Base-by-base conservation (phyloP, 1,140 invertebrate species). In the Drosophila rufa region DNA sequence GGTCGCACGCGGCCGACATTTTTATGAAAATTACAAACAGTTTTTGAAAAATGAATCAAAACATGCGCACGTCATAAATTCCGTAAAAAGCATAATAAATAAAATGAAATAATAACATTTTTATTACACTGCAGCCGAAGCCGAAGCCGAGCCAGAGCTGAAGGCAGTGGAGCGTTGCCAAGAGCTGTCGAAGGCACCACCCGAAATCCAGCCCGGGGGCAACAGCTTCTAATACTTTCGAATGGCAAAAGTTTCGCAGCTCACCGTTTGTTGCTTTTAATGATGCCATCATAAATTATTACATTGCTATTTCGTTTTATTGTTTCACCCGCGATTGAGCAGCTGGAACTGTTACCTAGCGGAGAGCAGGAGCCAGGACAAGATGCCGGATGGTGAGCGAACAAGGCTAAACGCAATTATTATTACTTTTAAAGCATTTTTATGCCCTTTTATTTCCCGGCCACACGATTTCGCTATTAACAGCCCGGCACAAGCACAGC, bases 271-370 rank as follows among this genome's bases (percentile, higher is more conserved):
- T 66, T 70, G 61, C 59, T 71, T 91, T 86, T 92, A 92, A 92
- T 92, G 90, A 91, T 86, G 90, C 80, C 85, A 83, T 82, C 90
- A 92, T 92, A 92, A 92, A 92, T 92, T 92, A 92, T 92, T 90
- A 92, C 80, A 90, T 90, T 69, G 90, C 90, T 82, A 91, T 92
- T 90, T 86, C 80, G 66, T 86, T 92, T 92, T 92, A 92, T 92
- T 92, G 90, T 92, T 92, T 92, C 73, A 92, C 82, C 76, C 85
- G 82, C 90, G 82, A 91, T 92, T 92, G 90, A 92, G 82, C 89
- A 90, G 68, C 64, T 67, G 48, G 25, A 76, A 58, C 61, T 76
- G 43, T 22, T 62, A 56, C 46, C 55, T 62, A 74, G 66, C 38
- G 38, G 15, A 61, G 51, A 19, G 12, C 50, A 6, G 38, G 14